Evolutionary conservation across 2,888 invertebrate genomes (phyloP), one percentile per base, ranked within the genome.

Genomic region (Acleris holmiana): DNA sequence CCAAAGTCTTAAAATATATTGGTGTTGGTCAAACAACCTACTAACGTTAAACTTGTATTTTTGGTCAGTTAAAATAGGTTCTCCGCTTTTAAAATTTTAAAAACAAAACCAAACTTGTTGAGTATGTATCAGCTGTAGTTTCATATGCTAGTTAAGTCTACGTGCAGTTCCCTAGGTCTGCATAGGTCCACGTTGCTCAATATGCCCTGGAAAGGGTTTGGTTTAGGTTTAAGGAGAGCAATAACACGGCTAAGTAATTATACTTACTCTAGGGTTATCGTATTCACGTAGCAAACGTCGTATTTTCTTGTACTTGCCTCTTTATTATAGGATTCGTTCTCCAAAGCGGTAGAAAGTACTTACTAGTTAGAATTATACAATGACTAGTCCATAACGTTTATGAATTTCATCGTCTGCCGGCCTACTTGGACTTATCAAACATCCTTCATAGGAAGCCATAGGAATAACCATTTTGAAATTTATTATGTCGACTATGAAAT

Each of bases 341-440:
- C 91, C 90, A 85, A 86, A 85, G 91, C 91, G 92, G 92, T 91
- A 85, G 87, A 89, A 89, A 89, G 89, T 92, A 92, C 91, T 91
- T 91, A 91, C 83, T 91, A 92, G 89, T 85, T 92, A 92, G 91
- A 79, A 85, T 92, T 91, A 91, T 91, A 90, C 86, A 90, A 90
- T 89, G 89, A 89, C 92, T 92, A 92, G 92, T 92, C 92, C 88
- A 88, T 92, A 91, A 89, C 88, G 82, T 86, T 44, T 90, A 90
- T 86, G 79, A 84, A 82, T 83, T 83, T 88, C 88, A 86, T 83
- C 75, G 78, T 86, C 83, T 83, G 87, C 84, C 85, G 85, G 85
- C 81, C 80, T 76, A 76, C 44, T 55, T 49, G 29, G 17, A 29
- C 49, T 49, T 19, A 18, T 21, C 15, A 29, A 29, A 40, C 19